Conservation (phyloP, 1,140 invertebrate species). For the Brachionus koreanus region DNA sequence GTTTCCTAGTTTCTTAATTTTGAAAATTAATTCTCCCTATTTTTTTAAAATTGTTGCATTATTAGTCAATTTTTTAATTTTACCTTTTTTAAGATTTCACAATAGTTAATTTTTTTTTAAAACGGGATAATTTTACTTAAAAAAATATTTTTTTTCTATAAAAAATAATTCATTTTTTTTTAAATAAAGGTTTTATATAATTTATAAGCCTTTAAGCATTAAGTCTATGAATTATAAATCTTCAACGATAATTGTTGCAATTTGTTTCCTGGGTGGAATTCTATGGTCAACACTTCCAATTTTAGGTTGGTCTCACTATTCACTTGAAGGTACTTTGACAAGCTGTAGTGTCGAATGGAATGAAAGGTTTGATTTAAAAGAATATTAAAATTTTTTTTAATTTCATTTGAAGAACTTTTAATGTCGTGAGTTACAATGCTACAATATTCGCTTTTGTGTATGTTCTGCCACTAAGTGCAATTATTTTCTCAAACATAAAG, state of each 20-base stretch:
- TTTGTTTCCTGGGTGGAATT: background rate
- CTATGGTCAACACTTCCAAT: background rate
- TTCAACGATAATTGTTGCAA: background rate
- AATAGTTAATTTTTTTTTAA: background rate
- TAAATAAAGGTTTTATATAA: background rate
- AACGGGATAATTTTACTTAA: background rate
- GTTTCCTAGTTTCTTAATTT: no score
- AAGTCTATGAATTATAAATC: background rate
- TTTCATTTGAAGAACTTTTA: background rate
- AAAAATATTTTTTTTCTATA: background rate
- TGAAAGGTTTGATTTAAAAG: background rate
- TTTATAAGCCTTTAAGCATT: background rate
- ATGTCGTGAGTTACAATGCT: conserved; percentile 36
- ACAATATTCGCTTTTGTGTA: conserved; percentile 32
- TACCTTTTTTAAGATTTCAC: background rate
- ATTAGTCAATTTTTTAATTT: no score
- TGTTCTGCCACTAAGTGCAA: background rate
- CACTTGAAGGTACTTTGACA: conserved; percentile 29
- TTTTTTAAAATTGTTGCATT: no score
- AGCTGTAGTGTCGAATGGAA: conserved; percentile 37
- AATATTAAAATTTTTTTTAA: background rate
- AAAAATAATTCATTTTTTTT: background rate
- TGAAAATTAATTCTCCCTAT: no score
- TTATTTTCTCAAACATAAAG: conserved; percentile 15
- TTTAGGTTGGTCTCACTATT: conserved; percentile 33